These are phyloP conservation scores for Drosophila putrida DNA, from an alignment of 2,888 invertebrate species.

Conservation along the genomic window DNA sequence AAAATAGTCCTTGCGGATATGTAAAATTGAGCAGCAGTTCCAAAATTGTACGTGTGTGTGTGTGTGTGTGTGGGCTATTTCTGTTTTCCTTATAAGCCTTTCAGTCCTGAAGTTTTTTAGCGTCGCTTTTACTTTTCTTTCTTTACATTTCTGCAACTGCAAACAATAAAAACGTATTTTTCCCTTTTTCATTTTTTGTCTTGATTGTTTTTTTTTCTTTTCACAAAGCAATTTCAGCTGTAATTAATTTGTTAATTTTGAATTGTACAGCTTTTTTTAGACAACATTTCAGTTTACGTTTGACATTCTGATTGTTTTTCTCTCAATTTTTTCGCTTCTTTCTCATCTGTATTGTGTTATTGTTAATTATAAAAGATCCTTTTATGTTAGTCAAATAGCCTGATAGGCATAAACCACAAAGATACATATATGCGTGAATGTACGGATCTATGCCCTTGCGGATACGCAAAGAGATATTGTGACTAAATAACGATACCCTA, in stretches of 20 bases:
- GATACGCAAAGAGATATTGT: conserved; percentile 10
- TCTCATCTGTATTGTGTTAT: background rate
- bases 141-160: background rate
- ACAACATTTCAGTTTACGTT: background rate
- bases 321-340: background rate
- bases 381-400: background rate
- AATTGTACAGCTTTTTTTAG: background rate
- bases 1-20: background rate
- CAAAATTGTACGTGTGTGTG: background rate
- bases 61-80: background rate
- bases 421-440: background rate
- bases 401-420: background rate
- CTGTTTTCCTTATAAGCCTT: conserved; percentile 13
- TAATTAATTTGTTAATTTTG: conserved; percentile 7
- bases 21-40: background rate
- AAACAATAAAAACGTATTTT: conserved; percentile 4
- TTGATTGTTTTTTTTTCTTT: background rate
- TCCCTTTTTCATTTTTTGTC: background rate
- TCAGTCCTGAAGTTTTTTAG: background rate
- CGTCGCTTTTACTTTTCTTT: background rate
- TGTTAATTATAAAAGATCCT: conserved; percentile 1
- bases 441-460: background rate
- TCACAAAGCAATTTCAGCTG: background rate
- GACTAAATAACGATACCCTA: conserved; percentile 29
- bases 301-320: background rate